These are phyloP conservation scores for Murina feae DNA, from an alignment of 2,113 vertebrate species.

Conservation along the genomic window DNA sequence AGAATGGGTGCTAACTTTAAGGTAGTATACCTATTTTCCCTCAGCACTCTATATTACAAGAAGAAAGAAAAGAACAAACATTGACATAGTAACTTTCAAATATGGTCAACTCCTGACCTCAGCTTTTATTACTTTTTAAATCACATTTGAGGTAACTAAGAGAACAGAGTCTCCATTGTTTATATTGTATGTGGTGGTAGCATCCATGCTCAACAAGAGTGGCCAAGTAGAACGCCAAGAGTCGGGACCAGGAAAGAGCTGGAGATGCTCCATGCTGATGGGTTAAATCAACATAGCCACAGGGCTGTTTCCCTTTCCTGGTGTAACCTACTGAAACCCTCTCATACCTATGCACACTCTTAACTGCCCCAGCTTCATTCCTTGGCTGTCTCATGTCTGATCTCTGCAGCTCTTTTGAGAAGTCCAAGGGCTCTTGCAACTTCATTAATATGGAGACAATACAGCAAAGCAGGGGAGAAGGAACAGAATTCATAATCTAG, in stretches of 20 bases:
- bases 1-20: neutral
- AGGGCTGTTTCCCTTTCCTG: neutral
- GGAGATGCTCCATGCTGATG: neutral
- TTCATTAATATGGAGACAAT: neutral
- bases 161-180: neutral
- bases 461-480: neutral
- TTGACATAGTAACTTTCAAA: neutral
- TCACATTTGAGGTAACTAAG: neutral
- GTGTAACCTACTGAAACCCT: neutral
- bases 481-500: neutral
- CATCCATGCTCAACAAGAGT: neutral
- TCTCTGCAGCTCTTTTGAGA: neutral
- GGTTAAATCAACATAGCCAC: neutral
- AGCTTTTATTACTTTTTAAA: neutral
- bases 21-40: neutral
- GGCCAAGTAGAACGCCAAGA: neutral
- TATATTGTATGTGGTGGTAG: neutral
- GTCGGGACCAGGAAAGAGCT: neutral
- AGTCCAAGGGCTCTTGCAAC: neutral
- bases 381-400: neutral
- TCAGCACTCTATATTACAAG: neutral
- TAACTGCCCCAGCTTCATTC: neutral
- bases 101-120: neutral
- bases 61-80: neutral
- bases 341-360: neutral